Evolutionary conservation across 1,140 invertebrate species (phyloP).

Genomic region (Drosophila saltans): DNA sequence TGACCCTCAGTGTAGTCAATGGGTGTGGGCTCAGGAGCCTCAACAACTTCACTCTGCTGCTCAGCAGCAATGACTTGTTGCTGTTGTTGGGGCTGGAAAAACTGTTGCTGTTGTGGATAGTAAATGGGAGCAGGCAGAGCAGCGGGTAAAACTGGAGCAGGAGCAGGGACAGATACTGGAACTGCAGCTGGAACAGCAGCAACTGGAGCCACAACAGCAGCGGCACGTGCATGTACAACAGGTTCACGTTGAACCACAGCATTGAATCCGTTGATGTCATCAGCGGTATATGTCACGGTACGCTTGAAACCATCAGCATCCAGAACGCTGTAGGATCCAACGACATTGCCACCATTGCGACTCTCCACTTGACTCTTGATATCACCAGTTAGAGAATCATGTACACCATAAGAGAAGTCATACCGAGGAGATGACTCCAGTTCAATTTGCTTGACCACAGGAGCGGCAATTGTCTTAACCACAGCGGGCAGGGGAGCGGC

Average conservation of each 20-base stretch:
- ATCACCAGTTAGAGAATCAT: slow-evolving; percentile 85
- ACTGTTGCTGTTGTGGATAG: slow-evolving; percentile 63
- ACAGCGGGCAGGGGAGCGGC: slow-evolving; percentile 23
- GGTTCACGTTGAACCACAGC: slow-evolving; percentile 84
- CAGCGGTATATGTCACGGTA: slow-evolving; percentile 85
- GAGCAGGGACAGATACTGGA: slow-evolving; percentile 19
- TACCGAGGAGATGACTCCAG: slow-evolving; percentile 81
- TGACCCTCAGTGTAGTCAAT: slow-evolving; percentile 60
- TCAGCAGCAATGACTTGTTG: slow-evolving; percentile 28
- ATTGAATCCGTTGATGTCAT: slow-evolving; percentile 84
- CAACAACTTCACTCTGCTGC: slow-evolving; percentile 66
- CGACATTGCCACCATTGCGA: slow-evolving; percentile 84
- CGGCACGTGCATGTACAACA: slow-evolving; percentile 61
- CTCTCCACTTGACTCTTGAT: slow-evolving; percentile 85
- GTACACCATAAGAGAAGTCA: slow-evolving; percentile 84
- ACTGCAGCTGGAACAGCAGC: slow-evolving; percentile 34
- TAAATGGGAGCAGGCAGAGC: slow-evolving; percentile 63
- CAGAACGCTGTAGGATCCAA: slow-evolving; percentile 85
- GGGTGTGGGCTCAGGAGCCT: slow-evolving; percentile 64
- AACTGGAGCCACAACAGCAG: slow-evolving; percentile 41
- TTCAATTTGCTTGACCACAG: slow-evolving; percentile 68
- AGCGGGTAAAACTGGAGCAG: slow-evolving; percentile 29
- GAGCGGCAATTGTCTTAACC: slow-evolving; percentile 30
- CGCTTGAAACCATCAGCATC: slow-evolving; percentile 85
- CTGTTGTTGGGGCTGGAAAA: slow-evolving; percentile 60